Evolutionary conservation across 2,888 invertebrate genomes (phyloP).

Genomic region (Plebejus melissa): DNA sequence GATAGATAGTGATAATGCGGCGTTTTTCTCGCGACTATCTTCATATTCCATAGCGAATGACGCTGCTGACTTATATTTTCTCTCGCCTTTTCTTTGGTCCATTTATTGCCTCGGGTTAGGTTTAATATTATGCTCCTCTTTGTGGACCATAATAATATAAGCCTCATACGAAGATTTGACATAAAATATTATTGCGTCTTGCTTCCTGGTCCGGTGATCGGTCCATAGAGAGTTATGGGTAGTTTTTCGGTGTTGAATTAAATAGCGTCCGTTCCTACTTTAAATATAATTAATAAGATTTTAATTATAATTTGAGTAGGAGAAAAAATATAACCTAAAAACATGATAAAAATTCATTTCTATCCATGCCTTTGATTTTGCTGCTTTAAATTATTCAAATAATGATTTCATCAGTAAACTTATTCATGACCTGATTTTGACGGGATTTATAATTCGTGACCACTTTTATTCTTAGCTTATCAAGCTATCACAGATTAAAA

Average conservation of each 20-base stretch:
- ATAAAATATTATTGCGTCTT: neutral
- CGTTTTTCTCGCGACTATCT: neutral
- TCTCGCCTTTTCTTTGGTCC: constrained; percentile 5
- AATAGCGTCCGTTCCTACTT: neutral
- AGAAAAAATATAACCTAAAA: neutral
- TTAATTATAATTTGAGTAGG: too few species aligned
- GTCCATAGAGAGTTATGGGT: too few species aligned
- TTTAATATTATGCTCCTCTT: neutral
- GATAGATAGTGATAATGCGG: neutral
- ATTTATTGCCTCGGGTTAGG: neutral
- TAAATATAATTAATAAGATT: too few species aligned
- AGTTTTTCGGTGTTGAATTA: neutral
- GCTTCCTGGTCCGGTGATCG: neutral
- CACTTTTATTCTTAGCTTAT: neutral
- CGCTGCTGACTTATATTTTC: neutral
- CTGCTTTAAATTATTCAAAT: neutral
- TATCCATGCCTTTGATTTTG: neutral
- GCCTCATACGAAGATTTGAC: neutral
- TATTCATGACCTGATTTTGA: neutral
- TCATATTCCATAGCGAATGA: constrained; percentile 5
- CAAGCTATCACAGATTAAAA: neutral
- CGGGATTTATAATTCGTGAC: neutral
- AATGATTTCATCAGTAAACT: constrained; percentile 4
- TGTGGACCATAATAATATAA: neutral
- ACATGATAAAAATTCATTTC: neutral